phyloP scores from a whole-genome alignment of 2,888 invertebrate species.

The Lamellibrachia satsuma region DNA sequence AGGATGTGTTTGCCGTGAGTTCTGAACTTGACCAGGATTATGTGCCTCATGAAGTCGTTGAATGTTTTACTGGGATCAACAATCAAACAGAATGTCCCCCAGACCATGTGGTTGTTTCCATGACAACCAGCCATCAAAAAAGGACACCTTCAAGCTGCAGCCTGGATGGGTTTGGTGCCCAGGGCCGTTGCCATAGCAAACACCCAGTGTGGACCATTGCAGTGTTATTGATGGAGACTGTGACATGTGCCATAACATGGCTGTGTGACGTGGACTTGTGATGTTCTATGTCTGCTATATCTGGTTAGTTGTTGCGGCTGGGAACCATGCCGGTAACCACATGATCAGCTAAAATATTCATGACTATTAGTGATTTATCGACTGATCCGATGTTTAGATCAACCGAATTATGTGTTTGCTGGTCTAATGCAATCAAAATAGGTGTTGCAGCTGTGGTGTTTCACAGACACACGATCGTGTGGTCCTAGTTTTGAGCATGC shows the following conservation, averaged over 20 bases:
- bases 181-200: neutral
- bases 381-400: conserved; percentile 12
- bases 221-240: conserved; percentile 8
- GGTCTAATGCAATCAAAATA: conserved; percentile 2
- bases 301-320: neutral
- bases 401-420: neutral
- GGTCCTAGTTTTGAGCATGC: neutral
- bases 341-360: neutral
- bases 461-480: neutral
- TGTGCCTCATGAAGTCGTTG: neutral
- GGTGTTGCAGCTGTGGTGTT: neutral
- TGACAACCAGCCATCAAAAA: neutral
- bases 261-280: neutral
- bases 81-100: neutral
- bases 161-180: neutral
- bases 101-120: neutral
- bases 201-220: neutral
- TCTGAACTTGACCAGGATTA: neutral
- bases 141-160: neutral
- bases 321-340: neutral
- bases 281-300: neutral
- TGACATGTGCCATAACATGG: neutral
- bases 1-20: neutral
- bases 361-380: neutral
- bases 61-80: neutral